Percentiles rank a stretch among this genome's conserved stretches.
Conservation (phyloP, 2,113 vertebrate genomes). For the Rhineura floridana region DNA sequence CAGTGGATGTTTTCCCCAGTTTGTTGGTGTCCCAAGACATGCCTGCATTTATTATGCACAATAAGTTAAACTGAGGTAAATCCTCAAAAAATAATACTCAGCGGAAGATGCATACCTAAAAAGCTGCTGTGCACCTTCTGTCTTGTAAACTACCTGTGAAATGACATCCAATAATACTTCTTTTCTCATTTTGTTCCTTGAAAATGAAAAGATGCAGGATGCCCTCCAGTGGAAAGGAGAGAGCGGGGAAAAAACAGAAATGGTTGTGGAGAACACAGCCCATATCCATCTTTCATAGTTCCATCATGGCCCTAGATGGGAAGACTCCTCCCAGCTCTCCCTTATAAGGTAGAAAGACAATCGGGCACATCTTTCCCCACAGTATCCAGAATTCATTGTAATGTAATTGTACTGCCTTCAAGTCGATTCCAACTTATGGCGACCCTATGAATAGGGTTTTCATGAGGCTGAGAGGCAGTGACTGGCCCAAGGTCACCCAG, state of each 20-base stretch:
- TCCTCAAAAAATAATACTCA: constrained; percentile 31
- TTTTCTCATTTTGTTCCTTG: background rate
- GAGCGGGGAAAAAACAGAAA: background rate
- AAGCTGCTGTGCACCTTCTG: background rate
- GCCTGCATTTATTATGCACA: constrained; percentile 42
- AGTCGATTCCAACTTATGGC: too few species aligned
- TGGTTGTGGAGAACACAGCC: background rate
- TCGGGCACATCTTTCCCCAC: background rate
- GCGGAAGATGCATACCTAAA: constrained; percentile 2
- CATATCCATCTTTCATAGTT: background rate
- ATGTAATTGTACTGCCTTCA: too few species aligned
- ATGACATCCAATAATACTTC: background rate
- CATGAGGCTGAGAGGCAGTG: too few species aligned
- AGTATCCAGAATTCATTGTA: too few species aligned
- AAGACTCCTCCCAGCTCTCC: background rate
- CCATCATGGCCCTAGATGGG: background rate
- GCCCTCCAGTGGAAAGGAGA: constrained; percentile 58
- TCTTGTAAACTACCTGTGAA: background rate
- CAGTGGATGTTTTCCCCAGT: constrained; percentile 44
- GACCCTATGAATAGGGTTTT: too few species aligned
- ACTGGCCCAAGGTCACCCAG: too few species aligned
- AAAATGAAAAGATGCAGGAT: background rate
- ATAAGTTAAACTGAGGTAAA: constrained; percentile 43
- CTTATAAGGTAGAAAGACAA: background rate
- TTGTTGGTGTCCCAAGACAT: constrained; percentile 43